These are phyloP conservation scores for Acromyrmex echinatior DNA, from an alignment of 1,140 invertebrate species.

Conservation along the genomic window DNA sequence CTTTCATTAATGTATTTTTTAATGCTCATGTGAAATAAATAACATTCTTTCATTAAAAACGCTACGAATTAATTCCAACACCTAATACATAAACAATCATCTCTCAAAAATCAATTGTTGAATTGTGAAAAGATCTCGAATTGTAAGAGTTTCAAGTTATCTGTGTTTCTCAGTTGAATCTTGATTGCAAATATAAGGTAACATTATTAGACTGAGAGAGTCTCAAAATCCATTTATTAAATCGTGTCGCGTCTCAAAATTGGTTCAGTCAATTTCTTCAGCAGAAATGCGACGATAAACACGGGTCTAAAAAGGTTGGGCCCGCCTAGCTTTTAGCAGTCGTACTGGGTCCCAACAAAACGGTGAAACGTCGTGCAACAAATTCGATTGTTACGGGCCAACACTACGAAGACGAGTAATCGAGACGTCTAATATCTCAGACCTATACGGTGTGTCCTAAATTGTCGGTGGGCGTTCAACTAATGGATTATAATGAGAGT, in stretches of 20 bases:
- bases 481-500: conserved; percentile 80
- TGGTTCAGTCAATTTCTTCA: conserved; percentile 1
- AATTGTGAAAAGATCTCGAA: background rate
- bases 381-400: conserved; percentile 39
- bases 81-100: conserved; percentile 7
- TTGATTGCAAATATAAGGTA: conserved; percentile 4
- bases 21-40: too few species aligned
- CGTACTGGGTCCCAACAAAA: conserved; percentile 1
- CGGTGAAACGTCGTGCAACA: background rate
- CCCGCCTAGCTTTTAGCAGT: conserved; percentile 33
- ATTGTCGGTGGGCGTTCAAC: conserved; percentile 80
- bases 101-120: background rate
- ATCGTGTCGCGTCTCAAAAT: conserved; percentile 7
- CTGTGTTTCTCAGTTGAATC: background rate
- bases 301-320: conserved; percentile 53
- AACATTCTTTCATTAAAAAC: too few species aligned
- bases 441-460: conserved; percentile 64
- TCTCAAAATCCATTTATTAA: conserved; percentile 16
- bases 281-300: conserved; percentile 24
- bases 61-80: too few species aligned
- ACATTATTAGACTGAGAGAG: background rate
- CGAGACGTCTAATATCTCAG: conserved; percentile 48
- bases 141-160: background rate
- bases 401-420: conserved; percentile 21
- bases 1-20: too few species aligned